Evolutionary conservation across 2,888 invertebrate genomes (phyloP).

Genomic region (Vesta saturnalis): DNA sequence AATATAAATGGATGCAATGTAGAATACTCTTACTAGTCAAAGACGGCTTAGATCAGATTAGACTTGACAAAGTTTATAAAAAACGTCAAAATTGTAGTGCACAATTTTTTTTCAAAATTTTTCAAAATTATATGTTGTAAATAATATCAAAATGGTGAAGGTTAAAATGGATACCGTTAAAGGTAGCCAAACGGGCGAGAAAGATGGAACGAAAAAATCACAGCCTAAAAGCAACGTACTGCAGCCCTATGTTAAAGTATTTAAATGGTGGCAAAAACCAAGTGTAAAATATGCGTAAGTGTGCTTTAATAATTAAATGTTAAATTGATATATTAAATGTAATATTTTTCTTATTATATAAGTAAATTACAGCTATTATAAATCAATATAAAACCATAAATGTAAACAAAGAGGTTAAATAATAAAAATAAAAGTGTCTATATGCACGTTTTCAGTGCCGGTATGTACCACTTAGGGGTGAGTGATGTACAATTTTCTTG

Average conservation of each 20-base stretch:
- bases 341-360: not conserved
- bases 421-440: conserved; percentile 26
- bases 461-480: conserved; percentile 16
- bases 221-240: not conserved
- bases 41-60: too few species aligned
- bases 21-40: too few species aligned
- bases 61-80: not conserved
- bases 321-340: too few species aligned
- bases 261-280: conserved; percentile 54
- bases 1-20: too few species aligned
- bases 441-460: conserved; percentile 17
- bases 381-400: conserved; percentile 18
- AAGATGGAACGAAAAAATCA: not conserved
- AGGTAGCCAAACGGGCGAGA: not conserved
- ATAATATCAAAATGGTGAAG: not conserved
- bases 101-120: not conserved
- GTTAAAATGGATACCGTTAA: not conserved
- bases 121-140: too few species aligned
- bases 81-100: conserved; percentile 8
- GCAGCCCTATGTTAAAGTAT: conserved; percentile 38
- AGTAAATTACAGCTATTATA: not conserved
- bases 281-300: conserved; percentile 58
- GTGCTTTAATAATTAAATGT: too few species aligned
- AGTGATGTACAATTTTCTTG: not conserved
- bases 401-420: conserved; percentile 7